Base-by-base conservation (phyloP, 2,888 invertebrate genomes). In the Ochropleura leucogaster region DNA sequence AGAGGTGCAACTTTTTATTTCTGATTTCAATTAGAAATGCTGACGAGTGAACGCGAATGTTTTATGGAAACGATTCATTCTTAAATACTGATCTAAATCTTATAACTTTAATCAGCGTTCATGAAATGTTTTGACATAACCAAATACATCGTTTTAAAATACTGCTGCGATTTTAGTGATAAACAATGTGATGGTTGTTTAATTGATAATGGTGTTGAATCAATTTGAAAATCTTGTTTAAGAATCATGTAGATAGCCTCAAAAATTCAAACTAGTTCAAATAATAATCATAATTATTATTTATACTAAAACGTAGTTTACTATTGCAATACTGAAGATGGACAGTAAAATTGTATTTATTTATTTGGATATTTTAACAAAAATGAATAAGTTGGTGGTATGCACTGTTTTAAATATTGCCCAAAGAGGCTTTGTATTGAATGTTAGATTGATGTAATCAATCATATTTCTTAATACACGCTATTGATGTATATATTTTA, bases 391-490 rank as follows among this genome's bases (percentile, higher is more conserved):
- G 49, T 40, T 57, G 18, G 5, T 57, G 4, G 7, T 42, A 46
- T 55, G 20, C 30, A 30, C n/a, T 72, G 30, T 57, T 46, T 65
- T 18, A n/a, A 57, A 60, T 66, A 51, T 40, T 70, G 51, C 60
- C 68, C 68, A 59, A 46, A 57, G 53, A 53, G 47, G 66, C 63
- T 67, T 51, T 72, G 59, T 59, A 18, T 70, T 57, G 10, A 60
- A 70, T 70, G 20, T 69, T 65, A 62, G 57, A 72, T 76, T 72
- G 62, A 76, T 80, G 6, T 59, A 70, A 80, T 82, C 68, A 69
- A 71, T 3, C 30, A 30, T 30, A 30, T 30, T 68, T 59, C 30
- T 65, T 51, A 40, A 30, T 72, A 59, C 16, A 68, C 16, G 12
- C 20, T 62, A 74, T 82, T 72, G 63, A 69, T 82, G 66, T 82